Base-by-base conservation (phyloP, 2,888 invertebrate species). In the Xanthorhoe spadicearia region DNA sequence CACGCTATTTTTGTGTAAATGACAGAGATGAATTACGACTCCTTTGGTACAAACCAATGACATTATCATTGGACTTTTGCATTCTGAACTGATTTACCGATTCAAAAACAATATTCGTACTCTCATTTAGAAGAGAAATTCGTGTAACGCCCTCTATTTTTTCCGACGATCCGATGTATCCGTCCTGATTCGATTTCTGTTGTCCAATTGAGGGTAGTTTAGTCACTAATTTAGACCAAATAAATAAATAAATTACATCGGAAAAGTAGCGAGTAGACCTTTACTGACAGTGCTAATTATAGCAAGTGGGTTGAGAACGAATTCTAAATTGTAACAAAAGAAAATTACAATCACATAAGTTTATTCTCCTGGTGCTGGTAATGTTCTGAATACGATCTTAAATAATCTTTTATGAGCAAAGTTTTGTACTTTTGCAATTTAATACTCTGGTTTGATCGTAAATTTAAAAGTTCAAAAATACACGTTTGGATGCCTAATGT, bases 1-100 rank as follows among this genome's bases (percentile, higher is more conserved):
- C 61, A 58, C 61, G 66, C 58, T 55, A 59, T 66, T 58, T 66
- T 55, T 63, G 57, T 63, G 55, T 62, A 55, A 62, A 59, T 66
- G 58, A 59, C 62, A 59, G 62, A 66, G 59, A 62, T 59, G 54
- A 50, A 66, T 61, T 57, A 57, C 13, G 10, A 43, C 49, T 15
- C 13, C 17, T 61, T 61, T 43, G 32, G 53, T 13, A 51, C 19
- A 51, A 43, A 53, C 13, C 32, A 13, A 13, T n/a, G 15, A 49
- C 46, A 56, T 23, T 15, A 5, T 56, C 23, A 23, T 23, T n/a
- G 6, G 5, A 51, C 4, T 51, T 51, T 51, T 19, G n/a, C 13
- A 2, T 43, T 6, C 8, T 6, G 5, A 7, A 32, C 32, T 32
- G 32, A 32, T 32, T 32, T 32, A 32, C 6, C 6, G 3, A 7